Percentiles rank a stretch among this genome's conserved stretches.
phyloP scores from a whole-genome alignment of 37 sponge, comb jelly and placozoan genomes.

The Hexactinellida sp. region DNA sequence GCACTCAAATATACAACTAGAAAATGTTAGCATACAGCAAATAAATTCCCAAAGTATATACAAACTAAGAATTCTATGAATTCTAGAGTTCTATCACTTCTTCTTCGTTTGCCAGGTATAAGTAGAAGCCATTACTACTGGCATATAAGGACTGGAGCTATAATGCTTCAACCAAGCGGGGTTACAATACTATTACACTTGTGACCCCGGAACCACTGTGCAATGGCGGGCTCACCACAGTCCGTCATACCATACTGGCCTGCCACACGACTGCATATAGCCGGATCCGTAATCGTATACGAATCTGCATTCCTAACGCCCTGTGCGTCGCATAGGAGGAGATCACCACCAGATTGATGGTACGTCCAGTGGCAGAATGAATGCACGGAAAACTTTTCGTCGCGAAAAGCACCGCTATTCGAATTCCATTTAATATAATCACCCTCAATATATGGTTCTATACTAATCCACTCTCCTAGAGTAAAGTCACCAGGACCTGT shows the following conservation, averaged over 20 bases:
- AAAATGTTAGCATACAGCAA: too few species aligned
- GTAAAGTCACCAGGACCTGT: background rate
- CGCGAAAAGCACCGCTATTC: background rate
- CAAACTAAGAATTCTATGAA: too few species aligned
- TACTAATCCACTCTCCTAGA: background rate
- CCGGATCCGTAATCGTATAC: background rate
- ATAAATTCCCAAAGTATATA: too few species aligned
- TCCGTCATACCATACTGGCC: background rate
- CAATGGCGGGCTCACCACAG: background rate
- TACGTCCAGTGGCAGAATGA: background rate
- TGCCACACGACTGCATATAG: background rate
- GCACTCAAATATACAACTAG: too few species aligned
- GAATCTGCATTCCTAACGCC: background rate
- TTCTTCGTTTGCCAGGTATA: too few species aligned
- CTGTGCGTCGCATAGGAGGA: background rate
- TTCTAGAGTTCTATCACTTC: too few species aligned
- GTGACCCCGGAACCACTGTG: background rate
- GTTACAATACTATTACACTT: too few species aligned
- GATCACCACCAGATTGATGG: background rate
- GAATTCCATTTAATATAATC: background rate
- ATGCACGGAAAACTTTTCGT: background rate
- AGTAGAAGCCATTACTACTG: too few species aligned
- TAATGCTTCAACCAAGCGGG: too few species aligned
- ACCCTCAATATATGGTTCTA: background rate
- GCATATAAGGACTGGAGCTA: too few species aligned